A percentile compares a stretch with the other conserved stretches of the same genome.
phyloP scores from a whole-genome alignment of 2,888 invertebrate genomes.

The Eupeodes latifasciatus region DNA sequence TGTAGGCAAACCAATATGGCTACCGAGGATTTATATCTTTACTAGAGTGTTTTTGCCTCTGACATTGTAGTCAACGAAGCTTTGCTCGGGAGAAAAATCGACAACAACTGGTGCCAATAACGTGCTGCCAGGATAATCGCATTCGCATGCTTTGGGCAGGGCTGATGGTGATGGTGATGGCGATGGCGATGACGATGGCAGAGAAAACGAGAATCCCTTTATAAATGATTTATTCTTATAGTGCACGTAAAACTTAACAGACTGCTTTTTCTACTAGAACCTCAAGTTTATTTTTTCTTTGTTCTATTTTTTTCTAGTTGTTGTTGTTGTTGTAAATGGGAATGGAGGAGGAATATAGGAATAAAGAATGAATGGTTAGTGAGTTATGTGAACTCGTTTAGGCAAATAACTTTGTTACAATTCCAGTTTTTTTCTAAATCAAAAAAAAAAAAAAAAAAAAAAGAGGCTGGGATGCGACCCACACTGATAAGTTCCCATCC shows the following conservation, averaged over 20 bases:
- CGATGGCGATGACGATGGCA: background rate
- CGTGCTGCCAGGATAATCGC: conserved; percentile 70
- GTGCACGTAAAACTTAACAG: conserved; percentile 71
- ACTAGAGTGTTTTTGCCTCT: too few species aligned
- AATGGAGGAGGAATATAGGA: background rate
- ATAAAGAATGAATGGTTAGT: conserved; percentile 20
- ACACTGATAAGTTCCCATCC: too few species aligned
- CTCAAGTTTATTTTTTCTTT: conserved; percentile 3
- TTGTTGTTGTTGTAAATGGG: background rate
- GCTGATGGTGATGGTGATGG: background rate
- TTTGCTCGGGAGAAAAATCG: conserved; percentile 68
- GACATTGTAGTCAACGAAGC: conserved; percentile 68
- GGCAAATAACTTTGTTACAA: conserved; percentile 35
- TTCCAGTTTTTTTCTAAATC: background rate
- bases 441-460: background rate
- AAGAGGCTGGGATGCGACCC: too few species aligned
- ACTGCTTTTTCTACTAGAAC: conserved; percentile 40
- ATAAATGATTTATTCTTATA: conserved; percentile 73
- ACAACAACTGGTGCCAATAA: conserved; percentile 76
- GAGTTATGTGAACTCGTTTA: conserved; percentile 43
- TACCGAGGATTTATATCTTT: too few species aligned
- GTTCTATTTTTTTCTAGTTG: background rate
- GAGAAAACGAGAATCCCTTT: conserved; percentile 41
- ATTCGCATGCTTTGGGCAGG: conserved; percentile 19
- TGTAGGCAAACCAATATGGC: too few species aligned